Base-by-base conservation (phyloP, 2,888 invertebrate species). In the Apamea epomidion region DNA sequence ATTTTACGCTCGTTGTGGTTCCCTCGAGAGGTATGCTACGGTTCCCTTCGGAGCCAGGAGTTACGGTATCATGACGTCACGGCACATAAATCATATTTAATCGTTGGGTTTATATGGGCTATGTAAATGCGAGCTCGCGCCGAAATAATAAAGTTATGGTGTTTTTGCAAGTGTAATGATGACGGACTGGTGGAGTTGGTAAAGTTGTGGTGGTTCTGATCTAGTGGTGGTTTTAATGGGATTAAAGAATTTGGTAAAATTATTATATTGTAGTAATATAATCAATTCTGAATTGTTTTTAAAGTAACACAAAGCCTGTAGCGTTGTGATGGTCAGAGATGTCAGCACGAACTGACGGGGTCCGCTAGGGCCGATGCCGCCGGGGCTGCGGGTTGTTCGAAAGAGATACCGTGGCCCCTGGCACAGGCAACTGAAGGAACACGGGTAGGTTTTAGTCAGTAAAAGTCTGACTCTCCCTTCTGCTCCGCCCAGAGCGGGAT, bases 1-100 rank as follows among this genome's bases (percentile, higher is more conserved):
- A 96, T 96, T 96, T 96, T 93, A 95, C 94, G 95, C 92, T 95
- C 93, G 93, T 93, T 94, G 93, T 94, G 92, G 92, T 92, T 93
- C 95, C 93, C 94, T 84, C 79, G 93, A 92, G 94, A 87, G 90
- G 88, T 92, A 93, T 91, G 89, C 87, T 93, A 93, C 91, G 92
- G 91, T 88, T 89, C 91, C 88, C 84, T 85, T 91, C 83, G 84
- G 88, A 86, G 84, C 80, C 88, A 88, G 89, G 89, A 91, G 86
- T 91, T 89, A 89, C 84, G 89, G 90, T 92, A 90, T 91, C 91
- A 91, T 93, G 93, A 94, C 92, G 94, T 94, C 94, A 95, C 91
- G 95, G 92, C 83, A 90, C 92, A 94, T 95, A 95, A 95, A 95
- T 96, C 95, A 95, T 94, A 93, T 93, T 93, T 94, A 95, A 94